phyloP scores from a whole-genome alignment of 2,797 vertebrate genomes.

The Dipus sagitta region DNA sequence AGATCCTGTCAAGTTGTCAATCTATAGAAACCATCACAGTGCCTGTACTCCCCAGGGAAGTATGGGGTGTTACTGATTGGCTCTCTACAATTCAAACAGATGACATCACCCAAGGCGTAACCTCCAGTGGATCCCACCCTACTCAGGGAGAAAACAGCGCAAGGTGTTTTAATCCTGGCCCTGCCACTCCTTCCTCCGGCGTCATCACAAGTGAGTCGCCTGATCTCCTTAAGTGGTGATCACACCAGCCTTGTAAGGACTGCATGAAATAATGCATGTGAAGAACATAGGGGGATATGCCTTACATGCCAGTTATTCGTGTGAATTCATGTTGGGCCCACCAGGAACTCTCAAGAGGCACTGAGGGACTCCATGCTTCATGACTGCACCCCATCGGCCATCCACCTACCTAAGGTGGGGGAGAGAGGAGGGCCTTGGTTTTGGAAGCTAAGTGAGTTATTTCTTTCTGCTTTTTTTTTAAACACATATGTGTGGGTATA shows the following conservation, averaged over 20 bases:
- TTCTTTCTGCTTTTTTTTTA: too few relatives aligned
- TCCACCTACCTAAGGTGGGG: neutral
- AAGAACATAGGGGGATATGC: rapidly evolving
- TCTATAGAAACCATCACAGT: too few relatives aligned
- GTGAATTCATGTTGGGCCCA: neutral
- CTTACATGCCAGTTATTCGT: too few relatives aligned
- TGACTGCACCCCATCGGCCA: rapidly evolving
- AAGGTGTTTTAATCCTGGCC: neutral
- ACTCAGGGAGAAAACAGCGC: neutral
- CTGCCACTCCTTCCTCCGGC: neutral
- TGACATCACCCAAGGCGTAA: neutral
- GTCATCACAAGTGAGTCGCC: rapidly evolving
- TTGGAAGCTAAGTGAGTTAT: neutral
- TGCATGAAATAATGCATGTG: neutral
- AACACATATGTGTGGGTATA: too few relatives aligned
- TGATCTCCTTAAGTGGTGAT: neutral
- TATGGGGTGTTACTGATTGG: too few relatives aligned
- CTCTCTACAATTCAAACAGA: too few relatives aligned
- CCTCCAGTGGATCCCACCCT: neutral
- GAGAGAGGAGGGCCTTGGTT: neutral
- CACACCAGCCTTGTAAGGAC: neutral
- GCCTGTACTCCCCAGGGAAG: too few relatives aligned
- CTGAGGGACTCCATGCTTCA: neutral
- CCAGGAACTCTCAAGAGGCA: neutral
- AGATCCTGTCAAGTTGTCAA: too few relatives aligned